Evolutionary conservation across 2,797 vertebrate species (phyloP).

Genomic region (Pitangus sulphuratus): DNA sequence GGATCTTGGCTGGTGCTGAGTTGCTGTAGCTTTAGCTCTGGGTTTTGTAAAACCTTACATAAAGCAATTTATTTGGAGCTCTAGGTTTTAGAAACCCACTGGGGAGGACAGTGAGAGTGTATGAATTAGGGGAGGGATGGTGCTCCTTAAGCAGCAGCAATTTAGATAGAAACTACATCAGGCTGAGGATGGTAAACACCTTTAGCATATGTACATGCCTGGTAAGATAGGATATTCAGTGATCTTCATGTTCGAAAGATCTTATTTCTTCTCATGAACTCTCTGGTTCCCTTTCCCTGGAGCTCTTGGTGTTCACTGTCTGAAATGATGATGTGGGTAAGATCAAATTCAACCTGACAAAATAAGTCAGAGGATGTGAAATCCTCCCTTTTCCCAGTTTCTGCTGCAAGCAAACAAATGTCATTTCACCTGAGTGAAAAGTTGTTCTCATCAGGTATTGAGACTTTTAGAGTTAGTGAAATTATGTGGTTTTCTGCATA

Average conservation of each 20-base stretch:
- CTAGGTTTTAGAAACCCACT: background rate
- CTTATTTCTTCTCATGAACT: background rate
- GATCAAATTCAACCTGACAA: slow-evolving; percentile 27
- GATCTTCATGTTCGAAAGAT: background rate
- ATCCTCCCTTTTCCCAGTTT: background rate
- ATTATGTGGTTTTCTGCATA: background rate
- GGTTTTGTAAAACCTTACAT: background rate
- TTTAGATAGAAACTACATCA: background rate
- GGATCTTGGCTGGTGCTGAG: background rate
- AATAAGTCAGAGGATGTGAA: background rate
- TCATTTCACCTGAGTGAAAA: background rate
- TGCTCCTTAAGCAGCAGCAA: background rate
- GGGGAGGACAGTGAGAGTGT: background rate
- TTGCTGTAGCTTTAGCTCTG: background rate
- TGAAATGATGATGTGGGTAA: slow-evolving; percentile 14
- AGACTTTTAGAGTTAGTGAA: background rate
- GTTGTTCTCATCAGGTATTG: background rate
- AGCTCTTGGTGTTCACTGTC: background rate
- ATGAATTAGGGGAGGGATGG: background rate
- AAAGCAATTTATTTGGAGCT: background rate
- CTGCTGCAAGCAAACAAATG: background rate
- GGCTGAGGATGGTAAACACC: background rate
- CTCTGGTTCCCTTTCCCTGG: background rate
- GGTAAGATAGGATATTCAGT: background rate
- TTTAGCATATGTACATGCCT: background rate